Conservation (phyloP, 2,888 invertebrate genomes). For the Frankliniella intonsa region DNA sequence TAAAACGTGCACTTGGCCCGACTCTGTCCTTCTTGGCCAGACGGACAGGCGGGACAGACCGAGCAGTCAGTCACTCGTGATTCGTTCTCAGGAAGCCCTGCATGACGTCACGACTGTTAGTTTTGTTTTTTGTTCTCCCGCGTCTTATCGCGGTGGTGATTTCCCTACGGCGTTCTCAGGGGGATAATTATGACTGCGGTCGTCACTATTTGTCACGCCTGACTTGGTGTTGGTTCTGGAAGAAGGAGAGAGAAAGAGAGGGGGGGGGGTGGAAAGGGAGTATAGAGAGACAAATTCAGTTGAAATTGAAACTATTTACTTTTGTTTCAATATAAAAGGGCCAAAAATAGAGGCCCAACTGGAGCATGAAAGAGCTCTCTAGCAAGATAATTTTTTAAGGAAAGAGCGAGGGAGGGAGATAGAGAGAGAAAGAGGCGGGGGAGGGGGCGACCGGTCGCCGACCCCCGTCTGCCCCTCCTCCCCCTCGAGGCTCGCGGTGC, state of each 20-base stretch:
- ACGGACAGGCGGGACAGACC: no score
- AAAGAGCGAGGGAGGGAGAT: not conserved
- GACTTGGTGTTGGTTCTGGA: not conserved
- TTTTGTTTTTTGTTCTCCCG: no score
- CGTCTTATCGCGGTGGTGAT: not conserved
- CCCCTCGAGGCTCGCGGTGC: not conserved
- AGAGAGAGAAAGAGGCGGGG: not conserved
- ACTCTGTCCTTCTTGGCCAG: not conserved
- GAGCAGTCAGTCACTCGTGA: no score
- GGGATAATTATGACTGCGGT: conserved; percentile 1
- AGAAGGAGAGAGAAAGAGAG: not conserved
- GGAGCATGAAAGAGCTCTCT: no score
- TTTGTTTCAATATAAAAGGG: no score
- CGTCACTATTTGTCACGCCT: not conserved
- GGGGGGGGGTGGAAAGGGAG: not conserved
- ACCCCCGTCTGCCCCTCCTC: not conserved
- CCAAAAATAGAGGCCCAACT: no score
- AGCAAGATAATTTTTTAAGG: no score
- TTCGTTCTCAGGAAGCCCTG: no score
- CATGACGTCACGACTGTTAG: no score
- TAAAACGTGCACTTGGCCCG: not conserved
- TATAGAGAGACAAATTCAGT: no score
- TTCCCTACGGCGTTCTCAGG: not conserved
- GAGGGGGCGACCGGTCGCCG: not conserved
- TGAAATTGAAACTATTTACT: no score